A percentile compares a stretch with the other conserved stretches of the same genome.
These are phyloP conservation scores for Girardia tigrina DNA, from an alignment of 2,888 invertebrate species.

Conservation along the genomic window DNA sequence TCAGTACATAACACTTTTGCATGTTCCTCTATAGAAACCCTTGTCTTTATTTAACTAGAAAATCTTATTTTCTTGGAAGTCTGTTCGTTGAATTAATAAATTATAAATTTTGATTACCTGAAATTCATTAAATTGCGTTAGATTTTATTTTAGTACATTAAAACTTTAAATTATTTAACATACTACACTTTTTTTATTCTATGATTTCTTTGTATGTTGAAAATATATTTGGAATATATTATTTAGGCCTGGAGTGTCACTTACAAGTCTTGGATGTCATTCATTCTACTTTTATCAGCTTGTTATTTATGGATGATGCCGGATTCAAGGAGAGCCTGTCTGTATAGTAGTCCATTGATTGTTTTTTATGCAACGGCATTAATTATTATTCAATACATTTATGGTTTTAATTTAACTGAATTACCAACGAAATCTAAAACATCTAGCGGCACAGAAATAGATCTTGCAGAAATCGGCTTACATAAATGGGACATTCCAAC, in stretches of 20 bases:
- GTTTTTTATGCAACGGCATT: conserved; percentile 76
- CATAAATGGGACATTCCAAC: conserved; percentile 29
- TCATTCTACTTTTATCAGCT: conserved; percentile 79
- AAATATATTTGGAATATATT: not conserved
- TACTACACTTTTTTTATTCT: no score
- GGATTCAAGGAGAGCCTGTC: conserved; percentile 73
- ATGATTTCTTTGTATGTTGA: no score
- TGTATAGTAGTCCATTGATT: conserved; percentile 91
- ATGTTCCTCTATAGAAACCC: no score
- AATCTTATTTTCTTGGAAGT: no score
- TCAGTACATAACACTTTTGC: no score
- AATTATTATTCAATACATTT: conserved; percentile 65
- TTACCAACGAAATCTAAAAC: conserved; percentile 23
- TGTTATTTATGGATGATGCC: conserved; percentile 91
- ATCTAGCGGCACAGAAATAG: conserved; percentile 4
- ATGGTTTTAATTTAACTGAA: conserved; percentile 58
- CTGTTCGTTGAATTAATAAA: no score
- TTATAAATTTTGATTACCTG: no score
- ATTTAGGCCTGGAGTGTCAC: conserved; percentile 78
- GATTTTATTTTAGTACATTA: no score
- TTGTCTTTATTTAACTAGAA: no score
- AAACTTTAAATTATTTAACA: no score
- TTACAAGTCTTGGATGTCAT: conserved; percentile 92
- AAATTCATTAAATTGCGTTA: no score
- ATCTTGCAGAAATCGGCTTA: conserved; percentile 32